These are phyloP conservation scores for Neoaliturus tenellus DNA, from an alignment of 2,888 invertebrate species.

Conservation along the genomic window DNA sequence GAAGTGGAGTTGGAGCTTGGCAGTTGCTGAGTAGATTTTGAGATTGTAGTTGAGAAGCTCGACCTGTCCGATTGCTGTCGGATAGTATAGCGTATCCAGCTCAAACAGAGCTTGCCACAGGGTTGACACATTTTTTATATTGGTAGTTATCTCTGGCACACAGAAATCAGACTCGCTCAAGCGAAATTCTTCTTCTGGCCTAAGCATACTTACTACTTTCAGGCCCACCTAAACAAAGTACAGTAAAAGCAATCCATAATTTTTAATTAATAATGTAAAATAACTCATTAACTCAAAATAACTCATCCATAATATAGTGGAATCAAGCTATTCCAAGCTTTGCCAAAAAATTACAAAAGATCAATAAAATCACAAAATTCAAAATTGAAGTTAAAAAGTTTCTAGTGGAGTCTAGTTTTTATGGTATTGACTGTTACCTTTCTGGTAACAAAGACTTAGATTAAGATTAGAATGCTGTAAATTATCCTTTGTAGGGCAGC, in stretches of 20 bases:
- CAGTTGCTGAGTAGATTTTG: conserved; percentile 68
- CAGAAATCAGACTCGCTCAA: conserved; percentile 28
- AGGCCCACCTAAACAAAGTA: conserved; percentile 71
- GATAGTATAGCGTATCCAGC: conserved; percentile 76
- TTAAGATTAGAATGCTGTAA: no score
- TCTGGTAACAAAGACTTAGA: no score
- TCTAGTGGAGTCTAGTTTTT: no score
- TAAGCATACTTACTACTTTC: conserved; percentile 67
- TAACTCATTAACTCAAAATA: no score
- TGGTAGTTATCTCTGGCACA: not conserved
- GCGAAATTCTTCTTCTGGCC: conserved; percentile 61
- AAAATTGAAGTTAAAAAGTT: no score
- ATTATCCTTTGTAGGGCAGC: no score
- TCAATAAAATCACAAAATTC: no score
- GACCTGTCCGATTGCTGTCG: conserved; percentile 76
- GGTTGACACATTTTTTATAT: not conserved
- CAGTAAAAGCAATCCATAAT: not conserved
- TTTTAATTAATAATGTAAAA: no score
- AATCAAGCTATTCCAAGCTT: no score
- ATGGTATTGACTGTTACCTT: no score
- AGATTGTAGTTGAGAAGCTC: conserved; percentile 71
- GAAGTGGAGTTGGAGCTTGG: conserved; percentile 74
- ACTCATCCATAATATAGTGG: no score
- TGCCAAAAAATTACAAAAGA: no score
- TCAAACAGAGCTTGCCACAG: conserved; percentile 75